phyloP scores from a whole-genome alignment of 2,888 invertebrate genomes.

The Eupithecia pulchellata region DNA sequence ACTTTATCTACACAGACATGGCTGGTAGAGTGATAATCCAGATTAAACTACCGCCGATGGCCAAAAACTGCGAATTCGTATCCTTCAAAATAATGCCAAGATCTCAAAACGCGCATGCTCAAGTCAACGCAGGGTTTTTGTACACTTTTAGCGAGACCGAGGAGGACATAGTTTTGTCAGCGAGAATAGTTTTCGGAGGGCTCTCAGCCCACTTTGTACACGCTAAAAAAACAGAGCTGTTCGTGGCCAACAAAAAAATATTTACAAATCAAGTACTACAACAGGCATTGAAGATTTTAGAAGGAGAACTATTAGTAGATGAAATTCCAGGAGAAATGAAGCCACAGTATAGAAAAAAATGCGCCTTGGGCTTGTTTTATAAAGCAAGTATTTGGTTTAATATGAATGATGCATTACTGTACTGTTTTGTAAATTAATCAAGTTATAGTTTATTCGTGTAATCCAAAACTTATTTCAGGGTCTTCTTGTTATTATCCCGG shows the following conservation, averaged over 20 bases:
- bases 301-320: slow-evolving; percentile 77
- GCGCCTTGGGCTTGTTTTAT: slow-evolving; percentile 87
- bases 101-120: slow-evolving; percentile 90
- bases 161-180: slow-evolving; percentile 64
- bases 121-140: slow-evolving; percentile 90
- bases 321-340: slow-evolving; percentile 84
- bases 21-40: slow-evolving; percentile 60
- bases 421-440: not conserved
- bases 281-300: slow-evolving; percentile 82
- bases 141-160: slow-evolving; percentile 78
- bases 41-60: slow-evolving; percentile 65
- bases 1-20: slow-evolving; percentile 66
- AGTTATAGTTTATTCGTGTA: not conserved
- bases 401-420: not conserved
- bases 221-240: slow-evolving; percentile 86
- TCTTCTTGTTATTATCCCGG: slow-evolving; percentile 80
- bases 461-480: slow-evolving; percentile 63
- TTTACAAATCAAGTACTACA: slow-evolving; percentile 79
- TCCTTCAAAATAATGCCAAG: slow-evolving; percentile 86
- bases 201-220: slow-evolving; percentile 83
- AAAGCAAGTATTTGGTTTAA: slow-evolving; percentile 75
- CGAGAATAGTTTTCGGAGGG: slow-evolving; percentile 87
- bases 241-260: slow-evolving; percentile 61
- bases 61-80: slow-evolving; percentile 56
- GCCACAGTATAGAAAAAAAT: slow-evolving; percentile 84